Percentiles rank a stretch among this genome's conserved stretches.
Conservation (phyloP, 2,888 invertebrate genomes). For the Cylindroiulus punctatus region DNA sequence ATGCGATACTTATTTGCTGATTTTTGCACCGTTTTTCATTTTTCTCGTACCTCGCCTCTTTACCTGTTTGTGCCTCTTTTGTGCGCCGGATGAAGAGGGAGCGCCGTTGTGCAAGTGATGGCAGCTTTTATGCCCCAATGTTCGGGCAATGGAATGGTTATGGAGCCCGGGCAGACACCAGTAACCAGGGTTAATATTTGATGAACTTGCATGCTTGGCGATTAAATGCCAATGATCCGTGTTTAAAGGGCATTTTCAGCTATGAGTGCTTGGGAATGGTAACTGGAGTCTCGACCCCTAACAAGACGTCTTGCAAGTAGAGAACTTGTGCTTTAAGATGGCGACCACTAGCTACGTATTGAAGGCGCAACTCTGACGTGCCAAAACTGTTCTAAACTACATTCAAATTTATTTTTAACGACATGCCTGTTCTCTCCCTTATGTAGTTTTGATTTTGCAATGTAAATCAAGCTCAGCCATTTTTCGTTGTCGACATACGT, state of each 20-base stretch:
- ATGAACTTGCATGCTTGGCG: neutral
- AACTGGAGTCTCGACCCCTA: neutral
- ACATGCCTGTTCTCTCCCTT: too few relatives aligned
- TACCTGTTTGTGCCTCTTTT: slow-evolving; percentile 29
- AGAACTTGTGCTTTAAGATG: neutral
- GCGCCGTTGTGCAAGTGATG: slow-evolving; percentile 30
- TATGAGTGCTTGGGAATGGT: slow-evolving; percentile 5
- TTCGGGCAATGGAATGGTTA: neutral
- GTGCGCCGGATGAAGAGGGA: neutral
- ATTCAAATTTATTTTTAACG: too few relatives aligned
- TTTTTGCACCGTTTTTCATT: slow-evolving; percentile 40
- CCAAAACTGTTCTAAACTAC: too few relatives aligned
- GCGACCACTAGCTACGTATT: too few relatives aligned
- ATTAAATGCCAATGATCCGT: slow-evolving; percentile 23
- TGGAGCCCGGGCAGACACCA: neutral
- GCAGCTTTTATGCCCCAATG: slow-evolving; percentile 28
- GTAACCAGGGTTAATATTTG: slow-evolving; percentile 41
- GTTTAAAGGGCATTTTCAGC: slow-evolving; percentile 30
- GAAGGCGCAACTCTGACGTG: too few relatives aligned
- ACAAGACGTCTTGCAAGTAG: neutral
- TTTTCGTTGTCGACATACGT: too few relatives aligned
- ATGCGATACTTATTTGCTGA: slow-evolving; percentile 43
- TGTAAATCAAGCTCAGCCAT: too few relatives aligned
- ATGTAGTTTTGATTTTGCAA: too few relatives aligned
- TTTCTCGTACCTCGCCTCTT: slow-evolving; percentile 4